A percentile compares a stretch with the other conserved stretches of the same genome.
Conservation (phyloP, 2,113 vertebrate genomes). For the Emydocephalus ijimae region DNA sequence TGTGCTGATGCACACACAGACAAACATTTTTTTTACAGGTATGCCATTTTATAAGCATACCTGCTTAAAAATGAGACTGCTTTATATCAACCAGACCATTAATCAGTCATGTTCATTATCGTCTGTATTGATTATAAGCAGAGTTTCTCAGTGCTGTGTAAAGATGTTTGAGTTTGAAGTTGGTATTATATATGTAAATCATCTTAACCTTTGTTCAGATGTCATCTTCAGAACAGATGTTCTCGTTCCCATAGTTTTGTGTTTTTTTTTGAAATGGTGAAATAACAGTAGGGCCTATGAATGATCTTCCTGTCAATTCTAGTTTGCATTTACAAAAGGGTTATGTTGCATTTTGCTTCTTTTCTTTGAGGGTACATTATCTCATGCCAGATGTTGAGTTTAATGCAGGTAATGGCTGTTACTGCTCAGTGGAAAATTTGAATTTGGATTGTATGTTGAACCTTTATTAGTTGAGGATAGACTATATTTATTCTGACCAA, state of each 20-base stretch:
- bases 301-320: background rate
- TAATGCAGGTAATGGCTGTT: background rate
- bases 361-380: background rate
- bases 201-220: background rate
- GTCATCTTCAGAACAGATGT: background rate
- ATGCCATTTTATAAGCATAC: background rate
- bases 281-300: background rate
- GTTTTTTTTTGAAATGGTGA: background rate
- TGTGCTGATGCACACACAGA: background rate
- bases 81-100: background rate
- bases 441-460: background rate
- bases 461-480: background rate
- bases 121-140: background rate
- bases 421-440: background rate
- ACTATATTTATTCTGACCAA: background rate
- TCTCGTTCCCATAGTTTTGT: background rate
- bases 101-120: background rate
- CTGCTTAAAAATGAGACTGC: background rate
- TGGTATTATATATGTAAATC: background rate
- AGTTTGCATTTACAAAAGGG: background rate
- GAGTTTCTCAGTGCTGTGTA: background rate
- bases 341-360: background rate
- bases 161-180: background rate
- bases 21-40: background rate
- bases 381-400: background rate